Base-by-base conservation (phyloP, 2,888 invertebrate genomes). In the Hylaea fasciaria region DNA sequence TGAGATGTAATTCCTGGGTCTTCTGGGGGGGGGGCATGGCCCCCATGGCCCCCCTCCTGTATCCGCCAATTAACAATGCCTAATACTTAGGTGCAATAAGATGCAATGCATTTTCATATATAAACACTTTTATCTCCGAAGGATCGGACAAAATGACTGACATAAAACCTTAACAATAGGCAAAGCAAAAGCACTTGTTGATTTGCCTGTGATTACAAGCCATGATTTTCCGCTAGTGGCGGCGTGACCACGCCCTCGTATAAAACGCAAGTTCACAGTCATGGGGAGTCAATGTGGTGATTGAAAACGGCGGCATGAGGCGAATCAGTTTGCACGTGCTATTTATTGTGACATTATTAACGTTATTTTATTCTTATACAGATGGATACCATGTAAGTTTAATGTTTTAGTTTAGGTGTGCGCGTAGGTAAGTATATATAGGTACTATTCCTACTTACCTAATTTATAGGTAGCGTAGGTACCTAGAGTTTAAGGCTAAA, bases 211-310 rank as follows among this genome's bases (percentile, higher is more conserved):
- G 77, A 83, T 83, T 81, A 81, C 81, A 78, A 70, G 66, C 74
- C 76, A 83, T 85, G 78, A 86, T 86, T 84, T 83, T 80, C 83
- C 87, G 83, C 82, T 70, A 79, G 76, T 78, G 77, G 73, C 77
- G 74, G 73, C 75, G 70, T 73, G 77, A 77, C 89, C 90, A 90
- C 91, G 88, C 91, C 91, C 87, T 85, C 78, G 76, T 90, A 91
- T 92, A 91, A 81, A 80, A 86, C 68, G 70, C 83, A 91, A 90
- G 89, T 91, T 91, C 91, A 90, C 83, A 88, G 88, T 88, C 89
- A 89, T 80, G 85, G 83, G 57, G 70, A 79, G 72, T 73, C 84
- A 85, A 82, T 85, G 72, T 73, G 69, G 73, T 77, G 69, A 78
- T 77, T 74, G 76, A 68, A 74, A 65, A 65, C 79, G 71, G 66